A percentile compares a stretch with the other conserved stretches of the same genome.
Evolutionary conservation across 2,888 invertebrate species (phyloP).

Genomic region (Eupithecia pulchellata): DNA sequence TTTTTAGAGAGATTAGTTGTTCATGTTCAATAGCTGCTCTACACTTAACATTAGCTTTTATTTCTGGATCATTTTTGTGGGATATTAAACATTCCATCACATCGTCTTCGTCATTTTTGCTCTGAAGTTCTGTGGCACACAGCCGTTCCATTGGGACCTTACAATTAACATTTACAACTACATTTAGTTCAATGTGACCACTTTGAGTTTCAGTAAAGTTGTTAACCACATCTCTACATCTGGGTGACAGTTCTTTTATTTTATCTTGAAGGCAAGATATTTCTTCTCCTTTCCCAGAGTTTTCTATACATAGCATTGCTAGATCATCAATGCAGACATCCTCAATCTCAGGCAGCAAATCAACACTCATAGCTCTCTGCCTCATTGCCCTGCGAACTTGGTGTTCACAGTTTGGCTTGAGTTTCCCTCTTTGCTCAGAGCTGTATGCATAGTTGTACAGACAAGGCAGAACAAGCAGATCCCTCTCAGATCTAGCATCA

Average conservation of each 20-base stretch:
- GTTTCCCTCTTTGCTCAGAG: conserved; percentile 76
- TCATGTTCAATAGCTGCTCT: conserved; percentile 98
- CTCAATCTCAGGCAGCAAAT: conserved; percentile 97
- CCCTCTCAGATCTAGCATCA: conserved; percentile 90
- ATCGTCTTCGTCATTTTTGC: conserved; percentile 92
- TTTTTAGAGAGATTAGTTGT: conserved; percentile 96
- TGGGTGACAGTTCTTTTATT: conserved; percentile 87
- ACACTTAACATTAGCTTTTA: conserved; percentile 92
- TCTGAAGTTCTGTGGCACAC: conserved; percentile 88
- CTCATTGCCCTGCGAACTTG: conserved; percentile 97
- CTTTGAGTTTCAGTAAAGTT: conserved; percentile 96
- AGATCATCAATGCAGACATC: conserved; percentile 95
- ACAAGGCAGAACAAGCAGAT: conserved; percentile 95
- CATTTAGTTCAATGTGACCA: conserved; percentile 95
- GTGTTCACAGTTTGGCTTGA: conserved; percentile 87
- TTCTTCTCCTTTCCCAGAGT: conserved; percentile 95
- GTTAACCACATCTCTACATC: conserved; percentile 91
- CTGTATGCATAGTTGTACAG: conserved; percentile 91
- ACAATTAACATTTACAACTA: conserved; percentile 93
- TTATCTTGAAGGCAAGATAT: conserved; percentile 96
- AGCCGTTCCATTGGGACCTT: conserved; percentile 91
- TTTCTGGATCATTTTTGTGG: conserved; percentile 94
- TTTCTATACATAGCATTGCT: conserved; percentile 92
- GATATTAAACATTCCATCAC: conserved; percentile 97
- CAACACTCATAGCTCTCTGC: conserved; percentile 95